Evolutionary conservation across 2,888 invertebrate genomes (phyloP), one percentile per base, ranked within the genome.

Genomic region (Erebia epiphron): DNA sequence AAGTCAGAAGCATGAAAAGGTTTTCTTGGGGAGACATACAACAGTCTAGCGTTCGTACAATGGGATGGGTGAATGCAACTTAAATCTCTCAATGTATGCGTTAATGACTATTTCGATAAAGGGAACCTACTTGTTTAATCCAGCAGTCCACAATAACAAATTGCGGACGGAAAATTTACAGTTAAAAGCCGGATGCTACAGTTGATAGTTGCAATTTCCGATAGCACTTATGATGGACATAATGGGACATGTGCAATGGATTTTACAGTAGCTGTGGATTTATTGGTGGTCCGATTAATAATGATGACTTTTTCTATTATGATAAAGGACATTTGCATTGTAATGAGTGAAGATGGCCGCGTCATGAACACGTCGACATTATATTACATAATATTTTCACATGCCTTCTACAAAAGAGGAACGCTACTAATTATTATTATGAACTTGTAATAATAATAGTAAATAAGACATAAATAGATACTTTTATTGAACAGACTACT

Each of bases 101-200:
- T 21, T 21, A 62, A 62, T 63, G 26, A 14, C 61, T 56, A 65
- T 68, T 63, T 62, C 10, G 63, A 56, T 52, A 63, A 61, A 67
- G 67, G 61, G 41, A 57, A 50, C 52, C 46, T 69, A 69, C 65
- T 69, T 65, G 64, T 69, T 64, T 69, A 66, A 74, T 74, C 72
- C 68, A 56, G 74, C 80, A 77, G 83, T 79, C 81, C 79, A 79
- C 78, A 81, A 75, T 80, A 82, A 90, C 90, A 92, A 91, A 92
- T 91, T 88, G 88, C 90, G 82, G 88, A 84, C 91, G 91, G 92
- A 92, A 92, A 91, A 89, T 92, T 93, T 92, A 89, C 86, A 90
- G 86, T 91, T 91, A 91, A 92, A 91, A 91, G 88, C 92, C 91
- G 92, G 92, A 93, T 88, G 86, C 81, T 79, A 79, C 77, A 80